phyloP scores from a whole-genome alignment of 2,113 vertebrate species.

The Gyps fulvus region DNA sequence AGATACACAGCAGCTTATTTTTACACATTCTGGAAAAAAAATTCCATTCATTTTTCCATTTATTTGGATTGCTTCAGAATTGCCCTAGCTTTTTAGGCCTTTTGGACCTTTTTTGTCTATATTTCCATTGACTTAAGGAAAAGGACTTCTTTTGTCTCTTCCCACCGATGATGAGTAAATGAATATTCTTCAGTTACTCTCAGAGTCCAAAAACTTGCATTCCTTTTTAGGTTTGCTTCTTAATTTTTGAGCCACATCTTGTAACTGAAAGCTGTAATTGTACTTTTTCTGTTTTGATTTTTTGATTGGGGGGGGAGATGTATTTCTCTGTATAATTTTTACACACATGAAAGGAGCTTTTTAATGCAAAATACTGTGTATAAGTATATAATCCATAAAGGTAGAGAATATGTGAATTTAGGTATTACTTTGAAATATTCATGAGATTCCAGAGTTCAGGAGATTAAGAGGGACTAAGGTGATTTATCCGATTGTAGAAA shows the following conservation, averaged over 20 bases:
- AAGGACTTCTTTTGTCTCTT: neutral
- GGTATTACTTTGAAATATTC: slow-evolving; percentile 22
- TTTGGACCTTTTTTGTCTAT: neutral
- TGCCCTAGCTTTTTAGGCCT: neutral
- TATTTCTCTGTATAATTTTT: neutral
- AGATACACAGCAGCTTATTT: neutral
- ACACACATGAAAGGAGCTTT: neutral
- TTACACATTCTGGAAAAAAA: neutral
- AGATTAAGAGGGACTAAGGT: slow-evolving; percentile 32
- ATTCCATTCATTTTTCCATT: neutral
- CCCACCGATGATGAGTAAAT: neutral
- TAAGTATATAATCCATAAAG: neutral
- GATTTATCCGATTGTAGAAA: slow-evolving; percentile 9
- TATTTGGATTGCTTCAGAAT: neutral
- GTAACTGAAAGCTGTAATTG: neutral
- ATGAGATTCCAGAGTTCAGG: neutral
- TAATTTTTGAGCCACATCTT: neutral
- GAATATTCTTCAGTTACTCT: neutral
- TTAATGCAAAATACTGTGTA: neutral
- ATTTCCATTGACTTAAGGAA: neutral
- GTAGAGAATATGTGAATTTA: neutral
- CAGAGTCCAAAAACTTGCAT: neutral
- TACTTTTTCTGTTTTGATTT: neutral
- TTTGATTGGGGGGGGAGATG: too few species aligned
- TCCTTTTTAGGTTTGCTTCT: neutral